phyloP scores from a whole-genome alignment of 1,140 invertebrate genomes.

The Drosophila burlai region DNA sequence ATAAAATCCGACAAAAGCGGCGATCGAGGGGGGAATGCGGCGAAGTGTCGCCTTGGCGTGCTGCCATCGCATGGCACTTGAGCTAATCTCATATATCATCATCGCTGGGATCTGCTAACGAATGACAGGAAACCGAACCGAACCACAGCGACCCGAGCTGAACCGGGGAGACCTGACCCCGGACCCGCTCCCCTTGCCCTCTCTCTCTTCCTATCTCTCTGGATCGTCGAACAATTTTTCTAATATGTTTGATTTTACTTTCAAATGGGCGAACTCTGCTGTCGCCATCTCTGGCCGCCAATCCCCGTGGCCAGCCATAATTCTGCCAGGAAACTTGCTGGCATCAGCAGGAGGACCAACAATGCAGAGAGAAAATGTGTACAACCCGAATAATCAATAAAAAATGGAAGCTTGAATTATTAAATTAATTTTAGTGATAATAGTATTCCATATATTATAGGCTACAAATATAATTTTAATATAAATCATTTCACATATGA shows the following conservation, averaged over 20 bases:
- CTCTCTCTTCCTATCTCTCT: conserved; percentile 1
- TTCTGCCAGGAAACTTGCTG: conserved; percentile 76
- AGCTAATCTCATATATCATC: conserved; percentile 82
- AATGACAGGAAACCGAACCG: conserved; percentile 46
- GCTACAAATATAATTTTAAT: too few species aligned
- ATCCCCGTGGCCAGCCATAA: conserved; percentile 54
- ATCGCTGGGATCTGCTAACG: conserved; percentile 62
- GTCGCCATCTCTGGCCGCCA: conserved; percentile 2
- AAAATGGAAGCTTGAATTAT: not conserved
- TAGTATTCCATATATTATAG: too few species aligned
- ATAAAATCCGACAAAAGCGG: conserved; percentile 73
- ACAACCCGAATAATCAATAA: not conserved
- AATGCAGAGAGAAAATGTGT: not conserved
- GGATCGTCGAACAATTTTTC: conserved; percentile 63
- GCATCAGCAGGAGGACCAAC: conserved; percentile 61
- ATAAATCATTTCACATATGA: too few species aligned
- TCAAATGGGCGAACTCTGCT: conserved; percentile 70
- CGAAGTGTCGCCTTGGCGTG: conserved; percentile 75
- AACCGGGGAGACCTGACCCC: conserved; percentile 21
- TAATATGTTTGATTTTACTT: conserved; percentile 83
- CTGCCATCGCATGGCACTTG: conserved; percentile 75
- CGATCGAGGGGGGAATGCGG: conserved; percentile 1
- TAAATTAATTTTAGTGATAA: too few species aligned
- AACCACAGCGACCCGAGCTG: conserved; percentile 15
- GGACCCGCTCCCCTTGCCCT: conserved; percentile 3